Conservation (phyloP, 2,113 vertebrate species). For the Oenanthe melanoleuca region DNA sequence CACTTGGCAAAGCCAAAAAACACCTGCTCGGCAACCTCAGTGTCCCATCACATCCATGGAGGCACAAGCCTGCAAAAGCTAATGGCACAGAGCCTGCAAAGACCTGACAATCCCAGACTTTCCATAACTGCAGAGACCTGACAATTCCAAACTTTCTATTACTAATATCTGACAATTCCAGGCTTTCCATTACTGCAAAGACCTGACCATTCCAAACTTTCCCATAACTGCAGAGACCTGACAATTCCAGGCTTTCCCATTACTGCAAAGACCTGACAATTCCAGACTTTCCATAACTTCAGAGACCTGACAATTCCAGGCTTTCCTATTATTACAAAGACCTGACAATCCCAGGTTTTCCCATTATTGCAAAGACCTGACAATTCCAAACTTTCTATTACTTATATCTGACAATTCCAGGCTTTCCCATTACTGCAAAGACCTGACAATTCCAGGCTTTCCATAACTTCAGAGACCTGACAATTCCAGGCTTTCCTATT, state of each 20-base stretch:
- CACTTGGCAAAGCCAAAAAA: neutral
- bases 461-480: accelerated
- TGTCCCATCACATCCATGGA: neutral
- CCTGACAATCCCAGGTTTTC: no score
- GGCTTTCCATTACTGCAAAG: neutral
- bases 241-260: no score
- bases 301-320: no score
- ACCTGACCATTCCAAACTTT: neutral
- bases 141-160: neutral
- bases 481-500: neutral
- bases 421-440: no score
- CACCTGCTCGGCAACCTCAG: neutral
- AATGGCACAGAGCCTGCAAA: neutral
- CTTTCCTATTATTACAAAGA: no score
- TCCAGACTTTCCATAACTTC: no score
- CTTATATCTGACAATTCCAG: no score
- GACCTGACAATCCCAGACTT: neutral
- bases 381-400: no score
- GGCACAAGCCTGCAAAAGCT: neutral
- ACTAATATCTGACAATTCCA: neutral
- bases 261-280: no score
- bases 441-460: neutral
- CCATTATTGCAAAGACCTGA: no score
- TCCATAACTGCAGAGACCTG: neutral
- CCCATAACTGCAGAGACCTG: no score